Base-by-base conservation (phyloP, 2,113 vertebrate species). In the Thunnus thynnus region DNA sequence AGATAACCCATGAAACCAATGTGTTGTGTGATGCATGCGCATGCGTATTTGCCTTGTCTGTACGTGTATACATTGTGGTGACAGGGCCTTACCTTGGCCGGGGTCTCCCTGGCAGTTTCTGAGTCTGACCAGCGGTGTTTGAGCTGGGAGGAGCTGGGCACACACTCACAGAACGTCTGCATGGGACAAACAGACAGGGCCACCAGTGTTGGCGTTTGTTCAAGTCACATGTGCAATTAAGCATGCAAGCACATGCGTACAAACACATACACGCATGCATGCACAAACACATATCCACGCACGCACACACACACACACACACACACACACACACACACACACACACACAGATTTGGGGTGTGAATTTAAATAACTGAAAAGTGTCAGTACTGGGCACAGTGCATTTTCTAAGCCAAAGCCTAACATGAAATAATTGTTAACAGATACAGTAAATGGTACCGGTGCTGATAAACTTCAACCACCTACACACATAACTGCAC, bases 71-170 rank as follows among this genome's bases (percentile, higher is more conserved):
- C 17, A 44, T 51, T 0, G 58, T 25, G 41, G 61, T 61, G 58
- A 67, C 25, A 16, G 83, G 83, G 72, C 86, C 94, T 95, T 95
- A 95, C 95, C 95, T 96, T 94, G 88, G 95, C 94, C 57, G 94
- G 78, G 41, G 93, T 94, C 89, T 95, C 93, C 70, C 93, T 94
- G 91, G 94, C 91, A 68, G 93, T 90, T 87, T 95, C 95, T 89
- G 94, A 94, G 83, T 95, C 94, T 94, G 95, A 95, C 95, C 95
- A 95, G 87, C 93, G 94, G 36, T 95, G 95, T 92, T 95, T 95
- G 88, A 95, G 94, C 86, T 95, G 94, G 81, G 95, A 93, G 76
- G 95, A 93, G 91, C 90, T 93, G 86, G 95, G 94, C 71, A 95
- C 92, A 91, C 94, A 94, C 84, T 95, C 94, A 90, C 94, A 95